Percentiles rank a stretch among this genome's conserved stretches.
These are phyloP conservation scores for Nowickia ferox DNA, from an alignment of 2,888 invertebrate genomes.

Conservation along the genomic window DNA sequence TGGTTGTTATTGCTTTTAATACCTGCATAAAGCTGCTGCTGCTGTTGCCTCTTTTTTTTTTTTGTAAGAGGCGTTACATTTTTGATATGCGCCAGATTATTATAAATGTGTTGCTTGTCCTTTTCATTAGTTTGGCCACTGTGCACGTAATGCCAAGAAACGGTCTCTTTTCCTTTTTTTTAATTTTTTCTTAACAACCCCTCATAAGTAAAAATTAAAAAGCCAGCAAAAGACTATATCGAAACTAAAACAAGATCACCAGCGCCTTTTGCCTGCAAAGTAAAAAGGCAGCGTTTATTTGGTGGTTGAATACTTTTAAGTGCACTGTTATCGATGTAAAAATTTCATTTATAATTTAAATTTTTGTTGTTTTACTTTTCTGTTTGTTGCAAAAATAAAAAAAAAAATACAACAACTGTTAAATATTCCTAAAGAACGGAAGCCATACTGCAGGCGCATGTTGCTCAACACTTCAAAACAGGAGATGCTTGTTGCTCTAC, in stretches of 20 bases:
- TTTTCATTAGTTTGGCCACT: slow-evolving; percentile 73
- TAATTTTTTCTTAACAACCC: slow-evolving; percentile 46
- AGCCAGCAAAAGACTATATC: slow-evolving; percentile 29
- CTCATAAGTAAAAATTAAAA: slow-evolving; percentile 42
- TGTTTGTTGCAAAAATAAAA: slow-evolving; percentile 7
- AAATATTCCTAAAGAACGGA: slow-evolving; percentile 59
- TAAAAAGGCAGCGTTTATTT: slow-evolving; percentile 26
- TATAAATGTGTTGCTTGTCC: slow-evolving; percentile 76
- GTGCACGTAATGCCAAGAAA: slow-evolving; percentile 60
- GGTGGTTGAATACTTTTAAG: slow-evolving; percentile 68
- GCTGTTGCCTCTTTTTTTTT: slow-evolving; percentile 34
- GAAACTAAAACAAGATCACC: slow-evolving; percentile 64
- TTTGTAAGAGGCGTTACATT: slow-evolving; percentile 75
- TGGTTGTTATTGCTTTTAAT: slow-evolving; percentile 15
- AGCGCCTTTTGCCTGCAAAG: slow-evolving; percentile 41
- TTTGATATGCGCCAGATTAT: slow-evolving; percentile 78
- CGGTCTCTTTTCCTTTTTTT: background rate
- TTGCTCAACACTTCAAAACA: slow-evolving; percentile 71
- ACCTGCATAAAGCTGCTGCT: slow-evolving; percentile 12
- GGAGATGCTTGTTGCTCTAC: slow-evolving; percentile 19
- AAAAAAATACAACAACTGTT: slow-evolving; percentile 26
- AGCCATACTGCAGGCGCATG: slow-evolving; percentile 72
- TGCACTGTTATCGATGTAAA: slow-evolving; percentile 71
- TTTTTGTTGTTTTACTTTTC: slow-evolving; percentile 61
- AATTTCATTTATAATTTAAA: slow-evolving; percentile 72